These are phyloP conservation scores for Nymphalis io DNA, from an alignment of 1,140 invertebrate species.

Conservation along the genomic window DNA sequence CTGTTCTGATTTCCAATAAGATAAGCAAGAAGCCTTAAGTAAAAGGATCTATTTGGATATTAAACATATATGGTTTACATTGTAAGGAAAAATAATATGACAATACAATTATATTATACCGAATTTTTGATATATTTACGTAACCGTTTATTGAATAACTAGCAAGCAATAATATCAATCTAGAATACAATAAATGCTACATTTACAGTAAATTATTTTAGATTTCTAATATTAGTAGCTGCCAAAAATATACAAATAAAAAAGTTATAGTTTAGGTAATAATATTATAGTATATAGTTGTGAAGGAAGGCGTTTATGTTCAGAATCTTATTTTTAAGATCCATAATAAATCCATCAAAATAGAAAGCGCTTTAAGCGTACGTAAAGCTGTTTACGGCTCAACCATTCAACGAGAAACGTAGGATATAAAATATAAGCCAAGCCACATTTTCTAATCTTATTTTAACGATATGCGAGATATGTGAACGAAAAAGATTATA, in stretches of 20 bases:
- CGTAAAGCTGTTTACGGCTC: constrained; percentile 22
- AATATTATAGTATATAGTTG: not conserved
- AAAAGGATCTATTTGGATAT: not conserved
- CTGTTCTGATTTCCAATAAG: not conserved
- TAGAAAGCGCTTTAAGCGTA: constrained; percentile 22
- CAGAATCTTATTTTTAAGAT: constrained; percentile 22
- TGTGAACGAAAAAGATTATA: not conserved
- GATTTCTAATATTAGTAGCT: too few relatives aligned
- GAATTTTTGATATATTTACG: too few relatives aligned
- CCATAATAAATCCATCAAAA: constrained; percentile 30
- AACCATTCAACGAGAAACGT: constrained; percentile 11
- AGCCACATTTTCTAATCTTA: constrained; percentile 9
- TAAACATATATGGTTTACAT: too few relatives aligned
- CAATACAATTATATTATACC: too few relatives aligned
- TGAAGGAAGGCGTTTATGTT: constrained; percentile 6
- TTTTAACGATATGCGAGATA: constrained; percentile 10
- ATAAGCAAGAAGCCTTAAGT: too few relatives aligned
- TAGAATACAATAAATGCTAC: too few relatives aligned
- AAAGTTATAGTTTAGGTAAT: not conserved
- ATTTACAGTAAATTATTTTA: too few relatives aligned
- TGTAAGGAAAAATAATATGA: too few relatives aligned
- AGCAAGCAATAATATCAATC: too few relatives aligned
- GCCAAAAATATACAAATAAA: not conserved
- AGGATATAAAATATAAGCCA: constrained; percentile 15
- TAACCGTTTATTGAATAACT: too few relatives aligned